Percentiles rank a stretch among this genome's conserved stretches.
These are phyloP conservation scores for Phoxinus dragarum DNA, from an alignment of 2,797 vertebrate genomes.

Conservation along the genomic window DNA sequence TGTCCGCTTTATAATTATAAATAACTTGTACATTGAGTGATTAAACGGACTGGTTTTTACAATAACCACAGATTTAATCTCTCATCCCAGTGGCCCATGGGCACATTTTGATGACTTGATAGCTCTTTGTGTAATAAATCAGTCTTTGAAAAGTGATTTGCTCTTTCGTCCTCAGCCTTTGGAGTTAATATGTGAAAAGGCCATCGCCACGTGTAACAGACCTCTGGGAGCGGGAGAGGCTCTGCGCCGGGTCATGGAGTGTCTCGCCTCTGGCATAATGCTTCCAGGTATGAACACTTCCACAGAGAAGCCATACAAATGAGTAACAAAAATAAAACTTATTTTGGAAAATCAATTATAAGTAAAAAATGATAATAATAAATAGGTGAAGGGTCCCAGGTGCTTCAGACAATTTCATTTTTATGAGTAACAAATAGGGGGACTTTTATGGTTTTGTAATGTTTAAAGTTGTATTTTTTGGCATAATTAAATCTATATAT, in stretches of 20 bases:
- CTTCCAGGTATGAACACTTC: constrained; percentile 84
- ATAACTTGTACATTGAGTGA: background rate
- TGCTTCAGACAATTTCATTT: background rate
- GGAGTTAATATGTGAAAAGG: constrained; percentile 99
- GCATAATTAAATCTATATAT: background rate
- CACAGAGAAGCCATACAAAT: background rate
- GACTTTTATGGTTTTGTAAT: constrained; percentile 1
- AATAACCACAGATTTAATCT: constrained; percentile 5
- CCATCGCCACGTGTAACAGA: constrained; percentile 98
- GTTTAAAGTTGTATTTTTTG: background rate
- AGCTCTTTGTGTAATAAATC: background rate
- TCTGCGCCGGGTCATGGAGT: constrained; percentile 97
- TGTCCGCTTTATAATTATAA: background rate
- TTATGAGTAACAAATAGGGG: background rate
- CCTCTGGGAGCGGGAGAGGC: constrained; percentile 96
- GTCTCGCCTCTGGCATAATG: constrained; percentile 95
- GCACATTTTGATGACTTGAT: background rate
- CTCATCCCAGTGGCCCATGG: background rate
- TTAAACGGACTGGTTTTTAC: background rate
- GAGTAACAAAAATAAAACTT: background rate
- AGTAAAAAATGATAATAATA: background rate
- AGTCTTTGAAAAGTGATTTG: constrained; percentile 14
- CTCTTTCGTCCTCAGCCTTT: constrained; percentile 80
- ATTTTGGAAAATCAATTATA: background rate
- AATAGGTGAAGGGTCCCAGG: background rate